These are phyloP conservation scores for Mugil cephalus DNA, from an alignment of 2,113 vertebrate genomes.

Conservation along the genomic window DNA sequence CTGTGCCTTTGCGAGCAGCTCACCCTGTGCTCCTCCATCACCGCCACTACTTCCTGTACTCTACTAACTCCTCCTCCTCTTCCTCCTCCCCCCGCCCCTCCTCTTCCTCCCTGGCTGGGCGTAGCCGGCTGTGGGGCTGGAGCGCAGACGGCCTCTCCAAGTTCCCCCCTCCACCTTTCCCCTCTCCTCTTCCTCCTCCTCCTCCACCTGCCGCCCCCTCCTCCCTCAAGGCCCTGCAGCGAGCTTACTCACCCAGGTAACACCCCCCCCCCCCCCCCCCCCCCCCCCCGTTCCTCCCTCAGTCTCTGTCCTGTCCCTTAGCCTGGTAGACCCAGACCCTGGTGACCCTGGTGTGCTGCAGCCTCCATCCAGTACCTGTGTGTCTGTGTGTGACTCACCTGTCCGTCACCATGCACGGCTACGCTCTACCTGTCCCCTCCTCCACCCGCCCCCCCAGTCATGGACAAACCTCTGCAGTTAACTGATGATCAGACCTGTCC, in stretches of 20 bases:
- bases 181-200: constrained; percentile 61
- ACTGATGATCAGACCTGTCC: too few species aligned
- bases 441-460: too few species aligned
- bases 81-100: not conserved
- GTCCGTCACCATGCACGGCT: constrained; percentile 21
- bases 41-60: too few species aligned
- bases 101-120: constrained; percentile 25
- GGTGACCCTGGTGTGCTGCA: too few species aligned
- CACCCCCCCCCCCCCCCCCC: constrained; percentile 16
- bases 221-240: constrained; percentile 67
- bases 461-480: constrained; percentile 30
- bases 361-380: too few species aligned
- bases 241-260: constrained; percentile 81
- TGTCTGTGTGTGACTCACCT: constrained; percentile 17
- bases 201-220: constrained; percentile 57
- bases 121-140: constrained; percentile 78
- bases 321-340: too few species aligned
- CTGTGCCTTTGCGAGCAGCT: too few species aligned
- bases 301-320: too few species aligned
- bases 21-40: too few species aligned
- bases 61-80: constrained; percentile 30
- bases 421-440: not conserved
- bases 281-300: constrained; percentile 2
- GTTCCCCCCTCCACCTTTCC: constrained; percentile 59
- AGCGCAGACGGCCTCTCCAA: constrained; percentile 73